A percentile compares a stretch with the other conserved stretches of the same genome.
phyloP scores from a whole-genome alignment of 2,888 invertebrate genomes.

The Alitta virens region DNA sequence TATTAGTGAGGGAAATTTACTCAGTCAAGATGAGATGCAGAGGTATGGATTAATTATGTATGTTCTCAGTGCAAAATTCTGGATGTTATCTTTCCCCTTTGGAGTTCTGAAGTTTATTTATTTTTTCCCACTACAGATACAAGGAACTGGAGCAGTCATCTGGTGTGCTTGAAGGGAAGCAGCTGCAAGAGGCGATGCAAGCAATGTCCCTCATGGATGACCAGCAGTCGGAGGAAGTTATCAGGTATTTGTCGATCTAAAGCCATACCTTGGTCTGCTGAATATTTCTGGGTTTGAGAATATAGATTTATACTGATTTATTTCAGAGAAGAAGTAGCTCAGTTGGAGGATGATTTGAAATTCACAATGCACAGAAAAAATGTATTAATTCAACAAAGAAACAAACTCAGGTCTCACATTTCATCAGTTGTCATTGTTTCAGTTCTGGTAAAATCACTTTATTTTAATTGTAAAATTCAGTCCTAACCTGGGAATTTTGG shows the following conservation, averaged over 20 bases:
- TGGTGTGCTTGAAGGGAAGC: conserved; percentile 21
- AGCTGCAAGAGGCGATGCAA: conserved; percentile 23
- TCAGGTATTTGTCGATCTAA: conserved; percentile 10
- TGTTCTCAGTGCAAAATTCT: background rate
- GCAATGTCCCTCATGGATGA: conserved; percentile 8
- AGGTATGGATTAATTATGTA: conserved; percentile 14
- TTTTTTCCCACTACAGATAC: conserved; percentile 14
- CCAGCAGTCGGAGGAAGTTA: conserved; percentile 22
- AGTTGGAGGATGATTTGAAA: conserved; percentile 18
- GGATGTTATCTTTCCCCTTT: no score
- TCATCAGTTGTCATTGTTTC: no score
- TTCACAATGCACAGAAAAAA: conserved; percentile 33
- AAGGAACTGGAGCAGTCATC: conserved; percentile 11
- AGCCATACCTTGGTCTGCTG: no score
- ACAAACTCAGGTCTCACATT: conserved; percentile 36
- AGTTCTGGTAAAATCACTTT: no score
- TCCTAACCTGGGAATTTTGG: conserved; percentile 17
- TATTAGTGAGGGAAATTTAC: conserved; percentile 16
- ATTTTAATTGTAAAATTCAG: background rate
- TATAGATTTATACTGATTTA: background rate
- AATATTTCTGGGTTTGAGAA: no score
- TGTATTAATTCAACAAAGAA: conserved; percentile 36
- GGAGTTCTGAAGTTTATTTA: no score
- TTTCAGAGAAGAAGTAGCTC: conserved; percentile 18
- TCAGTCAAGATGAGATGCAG: conserved; percentile 15